Conservation (phyloP, 2,113 vertebrate genomes). For the Ochotona princeps region DNA sequence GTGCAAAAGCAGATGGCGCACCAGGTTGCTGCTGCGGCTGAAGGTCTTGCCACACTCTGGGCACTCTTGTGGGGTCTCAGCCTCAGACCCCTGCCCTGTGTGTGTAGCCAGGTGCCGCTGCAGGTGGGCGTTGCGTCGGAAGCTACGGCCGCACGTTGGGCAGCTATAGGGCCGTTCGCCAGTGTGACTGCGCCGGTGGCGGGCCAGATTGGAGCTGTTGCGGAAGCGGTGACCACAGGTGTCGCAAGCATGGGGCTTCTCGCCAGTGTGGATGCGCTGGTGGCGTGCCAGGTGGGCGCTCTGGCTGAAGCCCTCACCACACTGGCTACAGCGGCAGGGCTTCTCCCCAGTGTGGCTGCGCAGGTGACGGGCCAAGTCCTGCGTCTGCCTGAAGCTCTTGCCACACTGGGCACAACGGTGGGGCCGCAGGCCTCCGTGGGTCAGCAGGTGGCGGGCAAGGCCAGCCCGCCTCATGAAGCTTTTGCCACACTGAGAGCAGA, state of each 20-base stretch:
- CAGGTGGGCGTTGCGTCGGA: slow-evolving; percentile 79
- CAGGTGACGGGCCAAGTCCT: slow-evolving; percentile 83
- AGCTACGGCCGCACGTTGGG: slow-evolving; percentile 76
- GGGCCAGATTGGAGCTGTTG: slow-evolving; percentile 79
- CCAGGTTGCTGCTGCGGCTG: slow-evolving; percentile 73
- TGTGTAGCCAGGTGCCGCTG: slow-evolving; percentile 80
- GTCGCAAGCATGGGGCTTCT: slow-evolving; percentile 78
- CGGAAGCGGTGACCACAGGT: slow-evolving; percentile 79
- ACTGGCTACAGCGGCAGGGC: slow-evolving; percentile 85
- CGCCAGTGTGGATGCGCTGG: slow-evolving; percentile 83
- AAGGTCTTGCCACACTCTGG: slow-evolving; percentile 78
- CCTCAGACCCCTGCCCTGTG: background rate
- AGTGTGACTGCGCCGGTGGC: slow-evolving; percentile 76
- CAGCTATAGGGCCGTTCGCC: slow-evolving; percentile 79
- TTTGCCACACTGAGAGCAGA: slow-evolving; percentile 78
- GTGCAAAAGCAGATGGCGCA: slow-evolving; percentile 78
- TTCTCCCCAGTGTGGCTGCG: slow-evolving; percentile 76
- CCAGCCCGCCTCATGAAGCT: slow-evolving; percentile 70
- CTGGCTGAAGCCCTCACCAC: slow-evolving; percentile 87
- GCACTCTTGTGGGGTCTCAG: slow-evolving; percentile 72
- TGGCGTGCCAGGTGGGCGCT: slow-evolving; percentile 87
- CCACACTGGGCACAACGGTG: slow-evolving; percentile 76
- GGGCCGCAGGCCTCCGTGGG: slow-evolving; percentile 69
- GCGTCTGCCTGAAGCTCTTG: slow-evolving; percentile 78
- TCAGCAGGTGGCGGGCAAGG: slow-evolving; percentile 78